Base-by-base conservation (phyloP, 1,140 invertebrate genomes). In the Cydia amplana region DNA sequence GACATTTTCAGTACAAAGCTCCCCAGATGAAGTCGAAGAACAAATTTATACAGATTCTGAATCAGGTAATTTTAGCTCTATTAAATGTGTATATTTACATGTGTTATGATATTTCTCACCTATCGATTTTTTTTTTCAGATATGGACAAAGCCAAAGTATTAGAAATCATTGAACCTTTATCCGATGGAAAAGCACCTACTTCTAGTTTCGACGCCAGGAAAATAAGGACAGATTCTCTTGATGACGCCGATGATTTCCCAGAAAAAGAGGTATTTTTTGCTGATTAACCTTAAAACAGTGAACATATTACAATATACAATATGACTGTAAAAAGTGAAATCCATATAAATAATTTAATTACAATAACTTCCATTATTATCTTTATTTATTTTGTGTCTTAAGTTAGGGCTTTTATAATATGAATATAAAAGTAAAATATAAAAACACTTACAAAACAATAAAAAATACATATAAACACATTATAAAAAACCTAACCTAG, bases 1-100 rank as follows among this genome's bases (percentile, higher is more conserved):
- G 79, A 93, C 91, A 28, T 93, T 93, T 78, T 93, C 93, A 10
- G 93, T 93, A 14, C 93, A 93, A 84, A 93, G 92, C 79, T 93
- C 93, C 43, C 93, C 93, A 6, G 93, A 93, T 36, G 93, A 93
- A 89, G 89, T 93, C 7, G 93, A 93, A 82, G 93, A 93, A 80
- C 93, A 93, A 80, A 93, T 93, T 77, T 93, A 93, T 73, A 93
- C 93, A 55, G 93, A 93, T 82, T 93, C 93, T 14, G 93, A 93
- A 87, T 93, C 93, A 78, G 93, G 93, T 93, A 85, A 75, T 70
- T 49, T 25, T 7, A 72, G 75, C 51, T 77, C 20, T 16, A 74
- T 25, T 5, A 20, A 60, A 60, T 60, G 7, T 9, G 18, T 25
- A 72, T 28, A 75, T 73, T 32, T 75, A 36, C 25, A 3, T 64